Base-by-base conservation (phyloP, 2,113 vertebrate species). In the Ictalurus furcatus region DNA sequence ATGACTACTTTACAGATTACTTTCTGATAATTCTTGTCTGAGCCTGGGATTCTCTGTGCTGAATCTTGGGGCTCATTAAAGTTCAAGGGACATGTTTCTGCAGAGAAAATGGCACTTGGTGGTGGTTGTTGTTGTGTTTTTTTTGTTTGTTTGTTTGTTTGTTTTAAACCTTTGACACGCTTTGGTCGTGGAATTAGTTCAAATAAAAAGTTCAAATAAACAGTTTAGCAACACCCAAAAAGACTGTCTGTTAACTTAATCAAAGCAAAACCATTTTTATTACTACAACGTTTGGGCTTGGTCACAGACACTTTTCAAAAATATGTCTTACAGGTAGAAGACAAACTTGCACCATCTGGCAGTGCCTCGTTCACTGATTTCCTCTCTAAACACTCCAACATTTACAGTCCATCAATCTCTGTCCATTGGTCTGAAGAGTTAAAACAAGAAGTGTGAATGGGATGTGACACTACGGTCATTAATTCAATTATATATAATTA, bases 401-500 rank as follows among this genome's bases (percentile, higher is more conserved):
- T 69, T 30, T 69, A 69, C 12, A 16, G 65, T 34, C 69, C 30
- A 17, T 37, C 6, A 0, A 19, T 37, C 69, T 17, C 30, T 21
- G 30, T 37, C 69, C 30, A 74, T 74, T 17, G 17, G 6, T 74
- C 71, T 6, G 14, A 74, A 23, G 7, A 74, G 71, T 40, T 3
- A 1, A 74, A 40, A 21, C 9, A 34, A 34, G 16, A 40, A 12
- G 19, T 23, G 73, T 34, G 30, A 73, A 73, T 5, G 16, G 8
- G 37, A 23, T 40, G 23, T 12, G 34, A 90, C 1, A 0, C 30
- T 12, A 69, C 30, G 7, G 86, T 86, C 85, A 85, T 90, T 91
- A 74, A 89, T 87, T 85, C 88, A 88, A 69, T n/a, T 16, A 30
- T 88, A 90, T 84, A 87, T 91, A 93, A 94, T 93, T 90, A 91